Conservation (phyloP, 2,113 vertebrate species). For the Prionailurus viverrinus region DNA sequence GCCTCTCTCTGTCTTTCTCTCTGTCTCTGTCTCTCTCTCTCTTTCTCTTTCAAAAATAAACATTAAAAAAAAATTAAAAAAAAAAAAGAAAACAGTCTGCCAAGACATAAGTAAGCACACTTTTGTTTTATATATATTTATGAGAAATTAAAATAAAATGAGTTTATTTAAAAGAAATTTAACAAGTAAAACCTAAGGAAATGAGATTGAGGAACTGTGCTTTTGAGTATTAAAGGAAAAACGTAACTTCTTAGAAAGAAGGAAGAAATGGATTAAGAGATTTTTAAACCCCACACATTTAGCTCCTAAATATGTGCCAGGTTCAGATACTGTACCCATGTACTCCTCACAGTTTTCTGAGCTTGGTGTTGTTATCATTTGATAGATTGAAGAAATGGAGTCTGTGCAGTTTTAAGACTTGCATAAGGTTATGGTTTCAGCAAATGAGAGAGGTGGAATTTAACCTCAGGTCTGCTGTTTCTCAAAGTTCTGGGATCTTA, state of each 20-base stretch:
- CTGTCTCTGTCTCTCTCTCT: too few species aligned
- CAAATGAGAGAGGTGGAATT: neutral
- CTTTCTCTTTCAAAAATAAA: too few species aligned
- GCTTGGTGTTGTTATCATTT: neutral
- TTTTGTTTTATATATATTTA: slow-evolving; percentile 36
- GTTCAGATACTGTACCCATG: neutral
- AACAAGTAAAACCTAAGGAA: slow-evolving; percentile 34
- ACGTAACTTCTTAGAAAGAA: slow-evolving; percentile 7
- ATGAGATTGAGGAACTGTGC: neutral
- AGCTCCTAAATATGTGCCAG: neutral
- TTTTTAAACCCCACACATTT: neutral
- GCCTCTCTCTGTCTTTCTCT: too few species aligned
- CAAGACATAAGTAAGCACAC: neutral
- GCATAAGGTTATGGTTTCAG: neutral
- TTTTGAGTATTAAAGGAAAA: neutral
- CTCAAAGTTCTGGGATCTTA: neutral
- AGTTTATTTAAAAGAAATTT: neutral
- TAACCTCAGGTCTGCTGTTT: neutral
- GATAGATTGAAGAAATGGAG: neutral
- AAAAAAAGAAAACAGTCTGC: neutral
- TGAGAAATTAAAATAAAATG: slow-evolving; percentile 3
- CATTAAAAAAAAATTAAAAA: too few species aligned
- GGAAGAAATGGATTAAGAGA: neutral
- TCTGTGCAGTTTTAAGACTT: neutral
- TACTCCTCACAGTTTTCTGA: neutral